Conservation (phyloP, 2,888 invertebrate genomes). For the Ormyrus nitidulus region DNA sequence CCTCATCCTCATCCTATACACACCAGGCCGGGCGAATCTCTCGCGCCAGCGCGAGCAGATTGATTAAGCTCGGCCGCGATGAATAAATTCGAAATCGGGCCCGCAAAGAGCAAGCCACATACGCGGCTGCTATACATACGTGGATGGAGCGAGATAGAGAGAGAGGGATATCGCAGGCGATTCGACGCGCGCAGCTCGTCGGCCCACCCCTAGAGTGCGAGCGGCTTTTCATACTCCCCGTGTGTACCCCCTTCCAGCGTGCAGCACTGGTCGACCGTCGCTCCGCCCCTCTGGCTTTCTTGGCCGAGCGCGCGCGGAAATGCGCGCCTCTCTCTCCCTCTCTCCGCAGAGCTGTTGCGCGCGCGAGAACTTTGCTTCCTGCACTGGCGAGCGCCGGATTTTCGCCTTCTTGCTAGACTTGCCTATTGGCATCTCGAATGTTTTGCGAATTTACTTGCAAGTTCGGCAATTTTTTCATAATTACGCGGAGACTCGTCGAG, state of each 20-base stretch:
- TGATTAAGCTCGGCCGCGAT: constrained; percentile 43
- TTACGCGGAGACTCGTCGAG: no score
- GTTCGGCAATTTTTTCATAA: no score
- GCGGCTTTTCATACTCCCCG: no score
- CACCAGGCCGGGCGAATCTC: neutral
- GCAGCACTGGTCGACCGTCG: no score
- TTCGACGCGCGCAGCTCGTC: neutral
- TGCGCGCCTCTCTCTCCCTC: constrained; percentile 5
- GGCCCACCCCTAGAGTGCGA: no score
- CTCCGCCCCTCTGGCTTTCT: no score
- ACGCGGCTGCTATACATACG: neutral
- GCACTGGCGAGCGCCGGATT: neutral
- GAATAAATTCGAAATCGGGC: constrained; percentile 45
- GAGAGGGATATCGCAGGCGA: neutral
- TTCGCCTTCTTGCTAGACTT: no score
- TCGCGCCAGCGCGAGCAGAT: constrained; percentile 8
- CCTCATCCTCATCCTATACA: neutral
- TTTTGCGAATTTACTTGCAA: no score
- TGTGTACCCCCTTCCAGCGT: no score
- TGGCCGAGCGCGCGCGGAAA: neutral
- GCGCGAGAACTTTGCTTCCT: neutral
- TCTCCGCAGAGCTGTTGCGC: neutral
- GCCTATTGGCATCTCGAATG: no score
- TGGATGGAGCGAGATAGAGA: neutral
- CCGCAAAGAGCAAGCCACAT: constrained; percentile 39